Base-by-base conservation (phyloP, 1,140 invertebrate genomes). In the Sarcophaga bullata region DNA sequence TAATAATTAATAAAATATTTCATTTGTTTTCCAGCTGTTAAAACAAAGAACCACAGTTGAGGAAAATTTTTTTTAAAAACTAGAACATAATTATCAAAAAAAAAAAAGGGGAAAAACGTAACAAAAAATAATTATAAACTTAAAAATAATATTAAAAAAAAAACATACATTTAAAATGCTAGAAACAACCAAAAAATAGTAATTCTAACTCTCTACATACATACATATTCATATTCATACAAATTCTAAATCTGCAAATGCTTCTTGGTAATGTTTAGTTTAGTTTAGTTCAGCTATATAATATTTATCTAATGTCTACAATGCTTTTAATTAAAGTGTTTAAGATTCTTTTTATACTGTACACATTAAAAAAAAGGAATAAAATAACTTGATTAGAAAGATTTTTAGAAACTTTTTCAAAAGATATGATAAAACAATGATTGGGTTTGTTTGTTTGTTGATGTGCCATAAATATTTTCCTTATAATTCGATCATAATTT, bases 401-500 rank as follows among this genome's bases (percentile, higher is more conserved):
- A 25, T 72, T 10, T 49, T 76, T 47, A 49, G 73, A 76, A 49
- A 76, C 46, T 78, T 6, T 78, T 49, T 76, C n/a, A n/a, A 48
- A 76, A 48, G 73, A 47, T 52, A 52, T 52, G 76, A 80, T 62
- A 62, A 80, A 37, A 62, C 9, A 80, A 58, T 80, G 78, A 50
- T 58, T 76, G 47, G 52, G n/a, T 58, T 80, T 10, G 78, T n/a
- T 80, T 76, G n/a, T 37, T 54, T 11, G 17, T 73, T 47, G 46
- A 19, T 73, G 3, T 11, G 25, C 25, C 25, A 37, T 37, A 37
- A 37, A 37, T 37, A 10, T 73, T 1, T 73, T 73, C 54, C 15
- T 15, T 48, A 78, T 52, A 48, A 78, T 78, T 58, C 68, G 73
- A 83, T 90, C 87, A 90, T 87, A 90, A 88, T 83, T 90, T 90